A percentile compares a stretch with the other conserved stretches of the same genome.
Conservation (phyloP, 2,113 vertebrate species). For the Heterochromis multidens region DNA sequence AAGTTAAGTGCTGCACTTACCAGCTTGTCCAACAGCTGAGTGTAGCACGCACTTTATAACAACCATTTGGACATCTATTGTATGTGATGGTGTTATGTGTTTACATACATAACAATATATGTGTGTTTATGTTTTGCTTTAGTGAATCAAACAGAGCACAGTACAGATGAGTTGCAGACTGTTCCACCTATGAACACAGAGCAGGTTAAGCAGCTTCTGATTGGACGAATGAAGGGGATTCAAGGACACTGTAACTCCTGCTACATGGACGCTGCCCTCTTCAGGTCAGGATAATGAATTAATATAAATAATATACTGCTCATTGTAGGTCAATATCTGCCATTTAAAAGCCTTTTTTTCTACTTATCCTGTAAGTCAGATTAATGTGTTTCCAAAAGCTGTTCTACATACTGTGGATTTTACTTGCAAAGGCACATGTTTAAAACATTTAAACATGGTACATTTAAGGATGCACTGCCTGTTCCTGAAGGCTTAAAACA, state of each 20-base stretch:
- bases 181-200: slow-evolving; percentile 74
- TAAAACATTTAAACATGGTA: too few species aligned
- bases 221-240: slow-evolving; percentile 83
- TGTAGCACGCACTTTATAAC: neutral
- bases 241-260: slow-evolving; percentile 92
- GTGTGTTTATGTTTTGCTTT: slow-evolving; percentile 2
- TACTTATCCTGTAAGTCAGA: too few species aligned
- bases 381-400: too few species aligned
- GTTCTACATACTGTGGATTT: too few species aligned
- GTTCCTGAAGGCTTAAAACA: too few species aligned
- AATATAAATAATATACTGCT: neutral
- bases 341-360: neutral
- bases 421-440: too few species aligned
- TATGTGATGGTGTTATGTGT: neutral
- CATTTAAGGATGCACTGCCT: too few species aligned
- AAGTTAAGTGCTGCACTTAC: neutral
- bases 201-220: slow-evolving; percentile 68
- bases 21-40: neutral
- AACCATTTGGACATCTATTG: neutral
- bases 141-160: slow-evolving; percentile 23
- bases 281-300: slow-evolving; percentile 73
- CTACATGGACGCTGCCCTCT: slow-evolving; percentile 88
- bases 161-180: slow-evolving; percentile 16
- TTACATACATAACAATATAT: neutral
- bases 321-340: neutral